phyloP scores from a whole-genome alignment of 2,888 invertebrate species.

The Margaritifera margaritifera region DNA sequence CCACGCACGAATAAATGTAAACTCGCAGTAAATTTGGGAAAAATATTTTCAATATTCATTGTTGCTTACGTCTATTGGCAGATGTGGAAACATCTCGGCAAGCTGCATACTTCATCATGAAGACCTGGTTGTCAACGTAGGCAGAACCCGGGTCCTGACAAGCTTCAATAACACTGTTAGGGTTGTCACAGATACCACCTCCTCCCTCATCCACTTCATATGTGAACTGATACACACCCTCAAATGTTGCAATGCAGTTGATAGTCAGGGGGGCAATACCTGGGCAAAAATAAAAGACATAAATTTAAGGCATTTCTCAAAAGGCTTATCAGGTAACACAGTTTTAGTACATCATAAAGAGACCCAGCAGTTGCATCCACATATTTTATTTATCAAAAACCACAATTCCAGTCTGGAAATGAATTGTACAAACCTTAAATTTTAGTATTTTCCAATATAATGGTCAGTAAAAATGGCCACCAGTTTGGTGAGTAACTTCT shows the following conservation, averaged over 20 bases:
- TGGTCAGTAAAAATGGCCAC: no score
- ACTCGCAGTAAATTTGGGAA: no score
- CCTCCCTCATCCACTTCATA: conserved; percentile 68
- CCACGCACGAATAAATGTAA: no score
- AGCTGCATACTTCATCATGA: conserved; percentile 92
- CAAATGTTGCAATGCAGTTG: conserved; percentile 72
- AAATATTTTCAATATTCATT: neutral
- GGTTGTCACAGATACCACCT: conserved; percentile 81
- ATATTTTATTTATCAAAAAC: no score
- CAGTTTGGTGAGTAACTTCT: no score
- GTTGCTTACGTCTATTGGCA: conserved; percentile 51
- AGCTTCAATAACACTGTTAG: conserved; percentile 89
- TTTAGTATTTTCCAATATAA: no score
- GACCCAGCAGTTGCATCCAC: no score
- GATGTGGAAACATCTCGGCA: conserved; percentile 76
- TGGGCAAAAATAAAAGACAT: conserved; percentile 32
- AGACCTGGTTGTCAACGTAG: conserved; percentile 97
- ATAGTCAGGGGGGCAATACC: conserved; percentile 55
- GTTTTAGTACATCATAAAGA: no score
- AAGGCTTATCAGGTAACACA: no score
- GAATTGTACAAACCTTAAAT: no score
- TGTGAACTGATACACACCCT: conserved; percentile 70
- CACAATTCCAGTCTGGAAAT: no score
- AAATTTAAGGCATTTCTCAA: no score
- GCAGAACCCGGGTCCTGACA: conserved; percentile 97